Conservation (phyloP, 2,113 vertebrate species). For the Prunella himalayana region DNA sequence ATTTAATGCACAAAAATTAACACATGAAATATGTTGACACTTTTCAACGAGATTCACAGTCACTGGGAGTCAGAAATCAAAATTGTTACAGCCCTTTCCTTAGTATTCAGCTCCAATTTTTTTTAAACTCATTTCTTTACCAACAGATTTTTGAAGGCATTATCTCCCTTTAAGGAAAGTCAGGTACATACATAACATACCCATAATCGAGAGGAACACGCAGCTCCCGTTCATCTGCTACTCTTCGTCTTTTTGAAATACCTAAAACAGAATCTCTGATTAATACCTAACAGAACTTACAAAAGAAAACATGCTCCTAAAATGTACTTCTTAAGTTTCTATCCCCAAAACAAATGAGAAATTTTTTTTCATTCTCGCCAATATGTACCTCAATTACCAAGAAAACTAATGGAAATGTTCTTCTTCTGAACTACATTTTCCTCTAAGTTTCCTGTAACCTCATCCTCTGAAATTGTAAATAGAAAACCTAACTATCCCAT, state of each 20-base stretch:
- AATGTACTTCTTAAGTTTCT: not conserved
- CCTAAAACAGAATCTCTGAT: constrained; percentile 68
- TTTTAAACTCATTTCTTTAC: not conserved
- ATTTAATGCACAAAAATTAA: not conserved
- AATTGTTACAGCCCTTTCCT: not conserved
- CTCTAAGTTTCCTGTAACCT: not conserved
- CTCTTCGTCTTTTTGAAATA: constrained; percentile 82
- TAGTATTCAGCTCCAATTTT: not conserved
- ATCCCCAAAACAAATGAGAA: not conserved
- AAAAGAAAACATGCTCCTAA: not conserved
- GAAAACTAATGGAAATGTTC: not conserved
- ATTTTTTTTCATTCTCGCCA: not conserved
- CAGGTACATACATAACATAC: constrained; percentile 64
- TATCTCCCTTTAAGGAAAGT: not conserved
- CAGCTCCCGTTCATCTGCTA: constrained; percentile 85
- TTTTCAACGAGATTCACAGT: not conserved
- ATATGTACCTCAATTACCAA: not conserved
- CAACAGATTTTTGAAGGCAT: not conserved
- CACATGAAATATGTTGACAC: not conserved
- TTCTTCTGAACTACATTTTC: not conserved
- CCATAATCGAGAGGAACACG: constrained; percentile 87
- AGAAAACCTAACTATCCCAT: not conserved
- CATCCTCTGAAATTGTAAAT: not conserved
- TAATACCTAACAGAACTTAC: not conserved
- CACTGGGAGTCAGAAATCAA: not conserved